Base-by-base conservation (phyloP, 1,140 invertebrate genomes). In the Aphelenchoides avenae region DNA sequence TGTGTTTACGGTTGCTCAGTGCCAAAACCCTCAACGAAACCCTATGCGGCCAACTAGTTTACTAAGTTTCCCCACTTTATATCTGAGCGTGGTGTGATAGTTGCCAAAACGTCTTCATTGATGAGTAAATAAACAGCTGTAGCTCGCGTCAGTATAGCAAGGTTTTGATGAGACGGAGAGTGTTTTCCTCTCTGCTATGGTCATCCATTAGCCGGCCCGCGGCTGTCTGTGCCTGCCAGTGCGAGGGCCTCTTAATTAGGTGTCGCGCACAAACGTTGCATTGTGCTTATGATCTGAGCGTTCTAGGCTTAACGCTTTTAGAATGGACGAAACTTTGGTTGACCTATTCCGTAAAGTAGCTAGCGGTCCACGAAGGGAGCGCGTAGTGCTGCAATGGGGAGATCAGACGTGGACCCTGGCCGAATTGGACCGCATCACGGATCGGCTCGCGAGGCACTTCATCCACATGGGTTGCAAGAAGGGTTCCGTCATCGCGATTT, bases 401-500 rank as follows among this genome's bases (percentile, higher is more conserved):
- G 51, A 60, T 11, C 42, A 47, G 7, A 11, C 58, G 34, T 70
- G 70, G 69, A 70, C 68, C 22, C 43, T 70, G 18, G 55, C 18
- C 3, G 44, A 72, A 44, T 57, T 70, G 29, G 66, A 70, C 29
- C 31, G 42, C 27, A 24, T 70, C 27, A 69, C 68, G 3, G 51
- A 61, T n/a, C 18, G 34, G 5, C 18, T 73, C 9, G 67, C 70
- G 27, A 54, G 42, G 18, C 41, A 49, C 26, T 70, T 70, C 39
- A 33, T 72, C 36, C 24, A 36, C 3, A 44, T 15, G 5, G 48
- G 44, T 18, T 65, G 65, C 39, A 46, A 60, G 29, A 52, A 42
- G 13, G 67, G 67, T 5, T 57, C 52, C 0, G 63, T 49, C 33
- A 47, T 72, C 9, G 70, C 61, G 9, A 73, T 70, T 44, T 73